These are phyloP conservation scores for Pangasius larnaudii DNA, from an alignment of 2,797 vertebrate genomes.

Conservation along the genomic window DNA sequence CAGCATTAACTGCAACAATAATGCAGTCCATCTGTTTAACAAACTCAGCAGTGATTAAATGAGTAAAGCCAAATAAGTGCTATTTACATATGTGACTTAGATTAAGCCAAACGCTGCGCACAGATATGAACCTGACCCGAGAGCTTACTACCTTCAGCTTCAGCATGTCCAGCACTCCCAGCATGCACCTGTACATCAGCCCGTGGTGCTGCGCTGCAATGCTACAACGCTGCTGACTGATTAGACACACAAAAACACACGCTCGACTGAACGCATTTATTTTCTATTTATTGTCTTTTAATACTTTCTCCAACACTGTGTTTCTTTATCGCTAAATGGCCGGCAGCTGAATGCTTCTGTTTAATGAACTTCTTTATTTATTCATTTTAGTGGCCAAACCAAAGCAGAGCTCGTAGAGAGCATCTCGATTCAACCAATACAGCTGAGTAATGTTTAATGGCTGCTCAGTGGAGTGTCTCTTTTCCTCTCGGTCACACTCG, in stretches of 20 bases:
- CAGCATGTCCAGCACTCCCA: constrained; percentile 89
- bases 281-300: constrained; percentile 13
- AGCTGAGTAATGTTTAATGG: constrained; percentile 39
- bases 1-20: neutral
- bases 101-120: constrained; percentile 64
- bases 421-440: constrained; percentile 26
- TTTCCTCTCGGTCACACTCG: neutral
- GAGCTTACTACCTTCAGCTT: constrained; percentile 91
- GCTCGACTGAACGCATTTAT: neutral
- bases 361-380: constrained; percentile 31
- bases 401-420: constrained; percentile 10
- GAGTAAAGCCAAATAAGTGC: neutral
- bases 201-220: constrained; percentile 84
- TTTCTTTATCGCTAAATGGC: neutral
- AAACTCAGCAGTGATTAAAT: neutral
- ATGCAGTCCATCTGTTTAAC: neutral
- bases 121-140: constrained; percentile 78
- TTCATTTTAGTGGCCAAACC: constrained; percentile 8
- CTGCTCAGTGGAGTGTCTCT: constrained; percentile 16
- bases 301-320: constrained; percentile 4
- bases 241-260: neutral
- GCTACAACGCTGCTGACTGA: constrained; percentile 75
- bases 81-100: neutral
- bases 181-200: constrained; percentile 89
- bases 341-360: neutral